Evolutionary conservation across 2,797 vertebrate species (phyloP).

Genomic region (Manis pentadactyla): DNA sequence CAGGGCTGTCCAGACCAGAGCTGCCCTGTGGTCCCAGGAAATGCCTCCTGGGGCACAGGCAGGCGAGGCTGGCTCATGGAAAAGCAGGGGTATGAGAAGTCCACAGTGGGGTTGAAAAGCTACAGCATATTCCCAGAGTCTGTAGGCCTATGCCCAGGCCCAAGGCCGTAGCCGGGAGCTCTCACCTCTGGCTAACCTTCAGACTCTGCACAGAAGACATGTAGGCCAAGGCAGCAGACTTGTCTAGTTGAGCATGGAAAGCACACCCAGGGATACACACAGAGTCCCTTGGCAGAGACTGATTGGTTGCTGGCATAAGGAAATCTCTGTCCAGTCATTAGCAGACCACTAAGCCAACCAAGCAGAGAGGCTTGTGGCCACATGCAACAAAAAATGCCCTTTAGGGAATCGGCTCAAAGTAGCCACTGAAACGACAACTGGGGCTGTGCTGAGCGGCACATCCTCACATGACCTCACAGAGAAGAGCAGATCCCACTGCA

Average conservation of each 20-base stretch:
- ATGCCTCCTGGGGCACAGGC: neutral
- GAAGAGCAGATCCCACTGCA: no score
- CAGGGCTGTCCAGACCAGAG: neutral
- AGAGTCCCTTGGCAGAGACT: neutral
- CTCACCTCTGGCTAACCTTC: neutral
- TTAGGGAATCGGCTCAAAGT: neutral
- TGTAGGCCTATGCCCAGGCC: no score
- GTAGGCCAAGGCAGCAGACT: neutral
- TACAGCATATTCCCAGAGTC: no score
- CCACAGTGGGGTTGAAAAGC: neutral
- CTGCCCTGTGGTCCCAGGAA: neutral
- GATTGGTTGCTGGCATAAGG: neutral
- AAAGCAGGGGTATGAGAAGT: neutral
- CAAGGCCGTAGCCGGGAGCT: neutral
- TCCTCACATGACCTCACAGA: no score
- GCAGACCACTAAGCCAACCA: neutral
- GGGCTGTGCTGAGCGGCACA: no score
- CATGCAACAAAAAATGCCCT: neutral
- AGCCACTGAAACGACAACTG: neutral
- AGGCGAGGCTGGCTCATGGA: neutral
- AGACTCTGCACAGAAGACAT: neutral
- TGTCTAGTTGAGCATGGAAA: neutral
- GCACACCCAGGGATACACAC: neutral
- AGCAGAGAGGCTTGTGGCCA: neutral
- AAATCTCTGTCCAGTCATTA: neutral